Percentiles rank a stretch among this genome's conserved stretches.
These are phyloP conservation scores for Apteryx owenii DNA, from an alignment of 2,113 vertebrate genomes.

Conservation along the genomic window DNA sequence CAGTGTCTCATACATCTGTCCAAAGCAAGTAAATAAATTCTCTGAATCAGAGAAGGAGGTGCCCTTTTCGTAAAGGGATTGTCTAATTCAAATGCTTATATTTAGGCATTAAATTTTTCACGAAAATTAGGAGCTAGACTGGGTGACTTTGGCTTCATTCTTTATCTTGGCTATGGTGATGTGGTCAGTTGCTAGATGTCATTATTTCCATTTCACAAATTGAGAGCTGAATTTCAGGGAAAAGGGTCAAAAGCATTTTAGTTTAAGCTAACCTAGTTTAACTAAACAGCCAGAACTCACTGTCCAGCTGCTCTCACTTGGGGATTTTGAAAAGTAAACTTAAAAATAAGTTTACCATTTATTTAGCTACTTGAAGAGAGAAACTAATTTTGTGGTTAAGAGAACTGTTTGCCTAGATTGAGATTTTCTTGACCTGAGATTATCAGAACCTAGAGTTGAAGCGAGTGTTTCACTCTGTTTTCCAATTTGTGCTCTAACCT, in stretches of 20 bases:
- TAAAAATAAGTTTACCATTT: background rate
- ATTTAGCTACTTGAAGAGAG: background rate
- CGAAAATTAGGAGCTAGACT: background rate
- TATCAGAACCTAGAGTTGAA: accelerated
- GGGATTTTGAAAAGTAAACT: background rate
- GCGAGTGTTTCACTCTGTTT: background rate
- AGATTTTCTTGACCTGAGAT: background rate
- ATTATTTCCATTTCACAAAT: background rate
- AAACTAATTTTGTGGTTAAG: background rate
- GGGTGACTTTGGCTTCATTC: background rate
- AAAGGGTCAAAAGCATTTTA: background rate
- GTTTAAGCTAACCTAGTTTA: background rate
- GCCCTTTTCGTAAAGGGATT: background rate
- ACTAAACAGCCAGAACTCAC: background rate
- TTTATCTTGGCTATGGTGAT: background rate
- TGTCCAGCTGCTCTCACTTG: background rate
- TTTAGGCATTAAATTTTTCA: background rate
- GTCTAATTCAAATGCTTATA: background rate
- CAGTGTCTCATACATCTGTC: background rate
- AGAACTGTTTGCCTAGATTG: background rate
- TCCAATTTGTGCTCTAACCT: background rate
- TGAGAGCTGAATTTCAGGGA: background rate
- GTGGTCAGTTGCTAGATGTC: background rate
- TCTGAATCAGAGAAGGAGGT: background rate
- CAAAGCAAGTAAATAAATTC: background rate